Percentiles rank a stretch among this genome's conserved stretches.
Evolutionary conservation across 2,113 vertebrate genomes (phyloP).

Genomic region (Hemiprocne comata): DNA sequence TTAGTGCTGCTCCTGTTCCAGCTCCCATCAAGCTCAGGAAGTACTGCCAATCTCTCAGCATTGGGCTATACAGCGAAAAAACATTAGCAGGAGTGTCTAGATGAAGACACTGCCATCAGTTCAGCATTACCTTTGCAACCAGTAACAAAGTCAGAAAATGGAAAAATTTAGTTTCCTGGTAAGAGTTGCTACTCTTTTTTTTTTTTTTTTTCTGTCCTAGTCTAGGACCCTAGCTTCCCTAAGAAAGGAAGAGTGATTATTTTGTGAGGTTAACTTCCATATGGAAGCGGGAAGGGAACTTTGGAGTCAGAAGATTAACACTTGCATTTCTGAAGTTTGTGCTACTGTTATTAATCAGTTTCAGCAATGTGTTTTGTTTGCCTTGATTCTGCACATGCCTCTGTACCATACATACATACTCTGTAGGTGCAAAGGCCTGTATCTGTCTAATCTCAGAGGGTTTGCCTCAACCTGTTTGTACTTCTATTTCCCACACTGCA

Average conservation of each 20-base stretch:
- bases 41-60: background rate
- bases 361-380: background rate
- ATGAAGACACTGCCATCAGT: background rate
- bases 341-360: background rate
- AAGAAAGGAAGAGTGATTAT: background rate
- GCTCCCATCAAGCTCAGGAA: background rate
- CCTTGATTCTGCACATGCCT: background rate
- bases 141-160: background rate
- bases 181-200: background rate
- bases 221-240: background rate
- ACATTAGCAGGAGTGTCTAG: background rate
- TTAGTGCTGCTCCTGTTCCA: background rate
- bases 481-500: background rate
- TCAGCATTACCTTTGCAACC: background rate
- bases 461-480: background rate
- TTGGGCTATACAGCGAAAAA: background rate
- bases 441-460: background rate
- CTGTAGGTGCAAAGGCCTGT: background rate
- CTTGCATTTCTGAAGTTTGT: background rate
- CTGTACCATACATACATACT: background rate
- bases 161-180: background rate
- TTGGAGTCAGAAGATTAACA: background rate
- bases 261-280: background rate
- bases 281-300: background rate
- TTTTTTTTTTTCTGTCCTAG: background rate